Percentiles rank a stretch among this genome's conserved stretches.
phyloP scores from a whole-genome alignment of 2,888 invertebrate genomes.

The Germaria angustata region DNA sequence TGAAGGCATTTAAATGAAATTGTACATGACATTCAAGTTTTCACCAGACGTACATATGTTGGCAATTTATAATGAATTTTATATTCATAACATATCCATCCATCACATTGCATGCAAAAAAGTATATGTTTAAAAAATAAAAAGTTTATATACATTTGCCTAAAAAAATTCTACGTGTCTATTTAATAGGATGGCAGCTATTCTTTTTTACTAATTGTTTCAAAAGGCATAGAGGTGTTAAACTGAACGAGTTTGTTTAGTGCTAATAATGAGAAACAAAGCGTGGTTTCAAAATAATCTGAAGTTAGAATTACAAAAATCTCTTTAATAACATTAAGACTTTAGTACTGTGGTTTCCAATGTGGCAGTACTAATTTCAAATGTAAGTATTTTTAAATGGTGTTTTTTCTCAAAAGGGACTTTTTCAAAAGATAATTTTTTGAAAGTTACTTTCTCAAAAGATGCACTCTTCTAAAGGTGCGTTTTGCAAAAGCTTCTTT shows the following conservation, averaged over 20 bases:
- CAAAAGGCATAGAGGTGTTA: background rate
- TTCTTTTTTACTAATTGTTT: constrained; percentile 7
- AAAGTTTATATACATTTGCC: background rate
- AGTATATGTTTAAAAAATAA: no score
- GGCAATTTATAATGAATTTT: constrained; percentile 48
- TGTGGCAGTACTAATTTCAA: no score
- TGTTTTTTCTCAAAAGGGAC: no score
- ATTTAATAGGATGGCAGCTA: constrained; percentile 20
- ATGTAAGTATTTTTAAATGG: no score
- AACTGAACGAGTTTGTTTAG: background rate
- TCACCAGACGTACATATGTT: constrained; percentile 31
- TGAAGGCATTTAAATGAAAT: constrained; percentile 29
- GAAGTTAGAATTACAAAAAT: no score
- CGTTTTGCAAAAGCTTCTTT: no score
- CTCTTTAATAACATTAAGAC: no score
- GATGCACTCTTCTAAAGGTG: no score
- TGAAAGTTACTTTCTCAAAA: no score
- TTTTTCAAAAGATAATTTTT: no score
- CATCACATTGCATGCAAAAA: constrained; percentile 42
- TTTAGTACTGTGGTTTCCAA: no score
- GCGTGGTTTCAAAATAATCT: no score
- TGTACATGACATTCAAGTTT: constrained; percentile 27
- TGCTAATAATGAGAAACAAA: background rate
- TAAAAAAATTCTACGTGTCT: constrained; percentile 17
- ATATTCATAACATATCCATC: constrained; percentile 59